These are phyloP conservation scores for Pseudochirops cupreus DNA, from an alignment of 2,797 vertebrate genomes.

Conservation along the genomic window DNA sequence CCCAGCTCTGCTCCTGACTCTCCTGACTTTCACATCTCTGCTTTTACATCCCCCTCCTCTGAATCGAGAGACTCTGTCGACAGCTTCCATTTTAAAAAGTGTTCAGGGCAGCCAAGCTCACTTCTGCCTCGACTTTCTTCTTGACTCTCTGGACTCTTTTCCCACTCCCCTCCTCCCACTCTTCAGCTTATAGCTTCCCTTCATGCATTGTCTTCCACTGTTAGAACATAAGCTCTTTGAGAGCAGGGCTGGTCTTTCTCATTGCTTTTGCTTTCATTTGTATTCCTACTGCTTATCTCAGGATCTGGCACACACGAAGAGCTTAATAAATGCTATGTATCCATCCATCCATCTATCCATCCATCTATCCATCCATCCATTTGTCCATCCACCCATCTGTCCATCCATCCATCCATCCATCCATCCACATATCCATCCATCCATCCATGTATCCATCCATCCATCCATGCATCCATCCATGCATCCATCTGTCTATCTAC, in stretches of 20 bases:
- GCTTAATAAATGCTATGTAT: not conserved
- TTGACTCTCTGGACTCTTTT: not conserved
- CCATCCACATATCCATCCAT: too few species aligned
- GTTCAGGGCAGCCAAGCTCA: not conserved
- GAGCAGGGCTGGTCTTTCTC: not conserved
- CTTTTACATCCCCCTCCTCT: not conserved
- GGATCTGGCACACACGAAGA: not conserved
- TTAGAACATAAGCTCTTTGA: not conserved
- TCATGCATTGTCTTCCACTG: not conserved
- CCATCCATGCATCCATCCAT: too few species aligned
- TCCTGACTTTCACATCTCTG: not conserved
- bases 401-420: too few species aligned
- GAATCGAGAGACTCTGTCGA: not conserved
- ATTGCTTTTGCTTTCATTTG: not conserved
- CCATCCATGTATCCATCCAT: too few species aligned
- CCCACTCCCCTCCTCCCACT: not conserved
- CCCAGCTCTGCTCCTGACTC: not conserved
- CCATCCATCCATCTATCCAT: too few species aligned
- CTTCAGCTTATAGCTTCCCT: not conserved
- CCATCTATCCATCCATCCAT: too few species aligned
- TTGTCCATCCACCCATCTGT: not conserved
- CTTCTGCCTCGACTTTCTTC: not conserved
- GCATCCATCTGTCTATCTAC: too few species aligned
- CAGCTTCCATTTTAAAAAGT: not conserved
- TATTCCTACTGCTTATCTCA: not conserved